A percentile compares a stretch with the other conserved stretches of the same genome.
phyloP scores from a whole-genome alignment of 2,797 vertebrate species.

The Chelon labrosus region DNA sequence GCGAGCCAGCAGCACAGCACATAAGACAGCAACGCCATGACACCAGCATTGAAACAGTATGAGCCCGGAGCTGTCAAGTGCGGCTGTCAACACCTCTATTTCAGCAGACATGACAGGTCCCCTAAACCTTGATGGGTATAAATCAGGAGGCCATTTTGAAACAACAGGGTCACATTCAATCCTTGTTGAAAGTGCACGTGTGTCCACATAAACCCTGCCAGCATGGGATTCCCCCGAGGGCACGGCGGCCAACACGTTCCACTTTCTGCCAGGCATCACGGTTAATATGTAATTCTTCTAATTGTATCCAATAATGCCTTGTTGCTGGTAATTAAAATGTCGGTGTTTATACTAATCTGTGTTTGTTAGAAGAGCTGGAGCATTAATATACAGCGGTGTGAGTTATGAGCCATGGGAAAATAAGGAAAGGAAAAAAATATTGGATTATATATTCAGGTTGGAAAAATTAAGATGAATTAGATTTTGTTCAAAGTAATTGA shows the following conservation, averaged over 20 bases:
- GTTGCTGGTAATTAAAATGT: conserved; percentile 37
- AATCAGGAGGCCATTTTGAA: conserved; percentile 86
- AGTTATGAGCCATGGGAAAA: neutral
- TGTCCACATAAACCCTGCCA: conserved; percentile 79
- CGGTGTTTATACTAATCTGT: neutral
- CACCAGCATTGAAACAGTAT: conserved; percentile 79
- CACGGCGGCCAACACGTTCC: conserved; percentile 45
- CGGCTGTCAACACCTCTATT: conserved; percentile 86
- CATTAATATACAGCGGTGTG: neutral
- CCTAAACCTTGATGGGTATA: conserved; percentile 85
- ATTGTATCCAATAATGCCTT: conserved; percentile 41
- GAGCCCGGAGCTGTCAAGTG: conserved; percentile 82
- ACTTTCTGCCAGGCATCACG: conserved; percentile 54
- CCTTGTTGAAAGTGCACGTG: conserved; percentile 77
- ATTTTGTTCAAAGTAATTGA: neutral
- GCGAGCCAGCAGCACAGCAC: conserved; percentile 36
- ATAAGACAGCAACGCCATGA: conserved; percentile 52
- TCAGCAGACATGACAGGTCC: conserved; percentile 81
- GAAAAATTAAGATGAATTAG: neutral
- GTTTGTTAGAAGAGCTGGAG: neutral
- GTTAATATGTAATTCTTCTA: conserved; percentile 45
- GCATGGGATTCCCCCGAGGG: conserved; percentile 77
- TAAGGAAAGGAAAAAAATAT: neutral
- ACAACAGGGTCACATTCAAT: conserved; percentile 84
- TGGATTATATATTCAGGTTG: neutral